Conservation (phyloP, 1,140 invertebrate genomes). For the Formica selysi region DNA sequence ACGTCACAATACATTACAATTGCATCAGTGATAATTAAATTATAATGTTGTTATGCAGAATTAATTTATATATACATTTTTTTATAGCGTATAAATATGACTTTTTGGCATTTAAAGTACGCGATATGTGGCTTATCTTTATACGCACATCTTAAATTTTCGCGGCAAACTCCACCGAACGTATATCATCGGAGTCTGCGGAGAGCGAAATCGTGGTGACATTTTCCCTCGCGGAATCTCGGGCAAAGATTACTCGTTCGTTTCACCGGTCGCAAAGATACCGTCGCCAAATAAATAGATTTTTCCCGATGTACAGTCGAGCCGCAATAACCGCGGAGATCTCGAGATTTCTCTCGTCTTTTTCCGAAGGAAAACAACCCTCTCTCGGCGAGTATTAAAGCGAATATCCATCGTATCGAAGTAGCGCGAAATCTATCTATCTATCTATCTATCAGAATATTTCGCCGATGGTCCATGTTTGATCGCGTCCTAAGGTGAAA, state of each 20-base stretch:
- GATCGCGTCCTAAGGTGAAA: constrained; percentile 45
- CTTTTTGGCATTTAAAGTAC: background rate
- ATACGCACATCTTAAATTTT: background rate
- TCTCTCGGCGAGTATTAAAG: constrained; percentile 45
- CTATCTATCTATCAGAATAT: constrained; percentile 26
- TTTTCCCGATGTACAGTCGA: background rate
- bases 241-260: constrained; percentile 40
- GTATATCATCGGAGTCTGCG: background rate
- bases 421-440: constrained; percentile 27
- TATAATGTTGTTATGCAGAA: background rate
- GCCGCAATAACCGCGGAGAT: constrained; percentile 41
- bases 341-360: constrained; percentile 8
- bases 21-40: background rate
- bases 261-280: constrained; percentile 46
- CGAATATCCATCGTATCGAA: constrained; percentile 47
- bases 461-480: constrained; percentile 49
- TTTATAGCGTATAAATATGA: background rate
- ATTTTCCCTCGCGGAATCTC: constrained; percentile 44
- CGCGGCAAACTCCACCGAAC: background rate
- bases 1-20: background rate
- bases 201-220: constrained; percentile 27
- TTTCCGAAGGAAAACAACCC: constrained; percentile 42
- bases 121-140: constrained; percentile 8
- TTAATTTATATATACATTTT: background rate
- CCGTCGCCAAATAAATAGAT: constrained; percentile 56